phyloP scores from a whole-genome alignment of 2,113 vertebrate species.

The Ancistrus triradiatus region DNA sequence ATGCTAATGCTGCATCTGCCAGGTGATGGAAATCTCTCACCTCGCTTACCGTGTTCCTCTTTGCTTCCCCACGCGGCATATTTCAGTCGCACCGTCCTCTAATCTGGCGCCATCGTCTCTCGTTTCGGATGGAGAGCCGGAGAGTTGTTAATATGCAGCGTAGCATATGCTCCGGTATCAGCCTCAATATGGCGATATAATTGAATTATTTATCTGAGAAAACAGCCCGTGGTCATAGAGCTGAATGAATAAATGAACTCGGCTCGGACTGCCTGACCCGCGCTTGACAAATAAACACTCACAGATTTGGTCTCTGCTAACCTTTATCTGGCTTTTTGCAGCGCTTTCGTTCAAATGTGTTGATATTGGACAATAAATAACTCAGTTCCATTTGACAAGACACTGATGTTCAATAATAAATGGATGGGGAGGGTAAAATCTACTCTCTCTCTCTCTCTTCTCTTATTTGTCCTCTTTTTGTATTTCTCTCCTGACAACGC shows the following conservation, averaged over 20 bases:
- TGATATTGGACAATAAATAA: constrained; percentile 1
- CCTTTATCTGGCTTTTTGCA: constrained; percentile 38
- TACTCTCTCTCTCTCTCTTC: background rate
- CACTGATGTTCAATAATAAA: constrained; percentile 1
- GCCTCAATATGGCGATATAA: constrained; percentile 28
- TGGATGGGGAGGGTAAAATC: background rate
- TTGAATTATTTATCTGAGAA: constrained; percentile 30
- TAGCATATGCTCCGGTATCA: constrained; percentile 12
- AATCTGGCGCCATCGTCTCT: constrained; percentile 9
- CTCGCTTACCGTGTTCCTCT: no score
- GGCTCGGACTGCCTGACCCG: background rate
- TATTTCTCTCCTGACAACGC: background rate
- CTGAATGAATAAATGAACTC: constrained; percentile 11
- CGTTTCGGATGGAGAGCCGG: constrained; percentile 15
- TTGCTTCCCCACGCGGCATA: background rate
- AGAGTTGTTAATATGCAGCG: constrained; percentile 26
- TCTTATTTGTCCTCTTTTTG: background rate
- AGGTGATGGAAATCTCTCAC: constrained; percentile 21
- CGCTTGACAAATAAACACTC: constrained; percentile 2
- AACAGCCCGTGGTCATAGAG: constrained; percentile 26
- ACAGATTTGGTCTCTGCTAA: constrained; percentile 2
- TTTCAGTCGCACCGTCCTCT: constrained; percentile 21
- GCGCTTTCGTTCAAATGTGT: constrained; percentile 36
- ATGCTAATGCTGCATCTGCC: constrained; percentile 12
- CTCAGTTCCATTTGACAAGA: constrained; percentile 1